Evolutionary conservation across 2,888 invertebrate species (phyloP).

Genomic region (Andrena camellia): DNA sequence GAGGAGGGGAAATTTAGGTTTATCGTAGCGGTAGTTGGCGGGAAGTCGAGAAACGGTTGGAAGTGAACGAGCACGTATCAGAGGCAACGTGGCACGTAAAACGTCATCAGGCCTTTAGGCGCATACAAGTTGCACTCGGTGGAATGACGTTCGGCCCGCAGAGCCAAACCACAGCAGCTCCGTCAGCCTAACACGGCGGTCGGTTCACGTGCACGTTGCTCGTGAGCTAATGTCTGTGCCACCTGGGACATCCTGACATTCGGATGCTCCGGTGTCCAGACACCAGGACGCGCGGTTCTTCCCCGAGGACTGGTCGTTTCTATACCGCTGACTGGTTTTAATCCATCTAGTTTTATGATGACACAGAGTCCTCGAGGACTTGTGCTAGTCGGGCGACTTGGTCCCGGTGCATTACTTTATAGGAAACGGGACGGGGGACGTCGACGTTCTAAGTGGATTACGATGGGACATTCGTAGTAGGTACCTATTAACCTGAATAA

Average conservation of each 20-base stretch:
- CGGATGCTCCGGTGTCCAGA: conserved; percentile 51
- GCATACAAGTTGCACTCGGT: conserved; percentile 21
- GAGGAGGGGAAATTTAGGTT: too few relatives aligned
- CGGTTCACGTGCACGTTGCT: conserved; percentile 60
- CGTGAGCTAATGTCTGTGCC: conserved; percentile 67
- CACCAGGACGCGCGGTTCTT: conserved; percentile 27
- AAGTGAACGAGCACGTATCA: not conserved
- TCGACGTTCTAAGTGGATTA: conserved; percentile 12
- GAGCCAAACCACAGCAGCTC: conserved; percentile 66
- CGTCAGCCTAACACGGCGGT: conserved; percentile 62
- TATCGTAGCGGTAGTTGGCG: not conserved
- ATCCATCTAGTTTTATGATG: conserved; percentile 61
- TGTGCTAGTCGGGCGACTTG: conserved; percentile 25
- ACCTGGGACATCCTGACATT: conserved; percentile 72
- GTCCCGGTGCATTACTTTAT: not conserved
- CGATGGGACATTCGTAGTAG: not conserved
- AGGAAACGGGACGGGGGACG: not conserved
- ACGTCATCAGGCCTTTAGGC: conserved; percentile 46
- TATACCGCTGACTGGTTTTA: conserved; percentile 56
- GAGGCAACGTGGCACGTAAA: conserved; percentile 14
- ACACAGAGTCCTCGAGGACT: conserved; percentile 50
- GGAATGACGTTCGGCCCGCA: conserved; percentile 40
- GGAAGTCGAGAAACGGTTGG: not conserved
- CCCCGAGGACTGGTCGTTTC: conserved; percentile 28
- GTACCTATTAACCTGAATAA: not conserved